Base-by-base conservation (phyloP, 2,888 invertebrate genomes). In the Diplolepis rosae region DNA sequence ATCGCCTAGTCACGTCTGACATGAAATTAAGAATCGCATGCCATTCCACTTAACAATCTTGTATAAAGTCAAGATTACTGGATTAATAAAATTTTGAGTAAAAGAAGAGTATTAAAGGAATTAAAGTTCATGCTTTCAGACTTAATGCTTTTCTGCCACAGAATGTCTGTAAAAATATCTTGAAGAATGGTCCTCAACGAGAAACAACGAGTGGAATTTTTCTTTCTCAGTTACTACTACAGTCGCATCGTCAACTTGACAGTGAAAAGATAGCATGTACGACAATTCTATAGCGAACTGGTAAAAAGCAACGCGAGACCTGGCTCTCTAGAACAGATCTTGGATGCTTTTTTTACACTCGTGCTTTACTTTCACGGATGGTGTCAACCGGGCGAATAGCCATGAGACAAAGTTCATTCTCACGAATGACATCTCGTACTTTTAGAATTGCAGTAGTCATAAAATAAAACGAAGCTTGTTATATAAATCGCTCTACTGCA, bases 211-310 rank as follows among this genome's bases (percentile, higher is more conserved):
- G 35, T 27, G n/a, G 15, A 28, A 6, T 30, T 35, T 56, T 56
- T 32, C 22, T 15, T 13, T 18, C 11, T 18, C 18, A 35, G 22
- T 35, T n/a, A 18, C 15, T 4, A 32, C 13, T 56, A 18, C 5
- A 32, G 32, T 56, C 18, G 45, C 45, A 18, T 45, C 18, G 24
- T 1, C 24, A 52, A 7, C 28, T 27, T n/a, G 30, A 9, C 22
- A 32, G 32, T 56, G 56, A 35, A 32, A 30, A 54, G 30, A 30
- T 54, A 18, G 22, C 32, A 32, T 56, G 56, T 13, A 32, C 56
- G 56, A 18, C 32, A 56, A 56, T 56, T 56, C 22, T 56, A 32
- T 56, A 35, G 32, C 22, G 22, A 35, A 56, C 56, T 32, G 32
- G 56, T 15, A 56, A 32, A 56, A 35, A 56, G 56, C 32, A 56